Conservation (phyloP, 2,888 invertebrate genomes). For the Bembecia ichneumoniformis region DNA sequence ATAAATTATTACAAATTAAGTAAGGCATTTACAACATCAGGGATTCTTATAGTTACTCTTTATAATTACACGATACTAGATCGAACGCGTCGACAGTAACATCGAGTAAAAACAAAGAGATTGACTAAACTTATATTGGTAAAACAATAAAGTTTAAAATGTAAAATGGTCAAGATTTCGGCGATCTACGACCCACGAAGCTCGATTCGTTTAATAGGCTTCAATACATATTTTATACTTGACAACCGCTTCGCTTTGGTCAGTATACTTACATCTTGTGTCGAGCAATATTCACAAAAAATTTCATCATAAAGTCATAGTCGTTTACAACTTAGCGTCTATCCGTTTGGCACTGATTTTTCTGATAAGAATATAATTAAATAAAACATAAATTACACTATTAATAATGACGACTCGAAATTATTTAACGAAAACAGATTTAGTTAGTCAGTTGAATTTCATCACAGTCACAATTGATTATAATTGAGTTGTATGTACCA, state of each 20-base stretch:
- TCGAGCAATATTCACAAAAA: slow-evolving; percentile 44
- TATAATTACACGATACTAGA: slow-evolving; percentile 65
- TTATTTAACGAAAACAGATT: slow-evolving; percentile 36
- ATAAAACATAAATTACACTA: slow-evolving; percentile 35
- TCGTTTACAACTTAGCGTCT: slow-evolving; percentile 60
- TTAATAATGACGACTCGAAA: slow-evolving; percentile 44
- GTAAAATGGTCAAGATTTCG: slow-evolving; percentile 71
- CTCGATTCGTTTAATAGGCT: slow-evolving; percentile 17
- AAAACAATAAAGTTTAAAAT: slow-evolving; percentile 63
- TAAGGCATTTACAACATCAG: slow-evolving; percentile 72
- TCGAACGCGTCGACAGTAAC: slow-evolving; percentile 31
- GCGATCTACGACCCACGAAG: slow-evolving; percentile 64
- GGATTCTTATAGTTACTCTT: slow-evolving; percentile 63
- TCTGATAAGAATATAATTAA: slow-evolving; percentile 45
- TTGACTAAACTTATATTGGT: slow-evolving; percentile 71
- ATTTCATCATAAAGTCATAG: slow-evolving; percentile 56
- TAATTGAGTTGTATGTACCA: slow-evolving; percentile 60
- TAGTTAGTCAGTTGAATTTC: slow-evolving; percentile 51
- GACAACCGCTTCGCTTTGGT: slow-evolving; percentile 51
- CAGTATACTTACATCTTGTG: slow-evolving; percentile 28
- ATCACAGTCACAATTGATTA: slow-evolving; percentile 66
- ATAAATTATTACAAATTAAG: slow-evolving; percentile 74
- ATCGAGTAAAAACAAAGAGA: slow-evolving; percentile 66
- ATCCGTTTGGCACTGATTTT: slow-evolving; percentile 67
- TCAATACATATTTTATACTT: not conserved